Conservation (phyloP, 2,113 vertebrate species). For the Oenanthe oenanthe region DNA sequence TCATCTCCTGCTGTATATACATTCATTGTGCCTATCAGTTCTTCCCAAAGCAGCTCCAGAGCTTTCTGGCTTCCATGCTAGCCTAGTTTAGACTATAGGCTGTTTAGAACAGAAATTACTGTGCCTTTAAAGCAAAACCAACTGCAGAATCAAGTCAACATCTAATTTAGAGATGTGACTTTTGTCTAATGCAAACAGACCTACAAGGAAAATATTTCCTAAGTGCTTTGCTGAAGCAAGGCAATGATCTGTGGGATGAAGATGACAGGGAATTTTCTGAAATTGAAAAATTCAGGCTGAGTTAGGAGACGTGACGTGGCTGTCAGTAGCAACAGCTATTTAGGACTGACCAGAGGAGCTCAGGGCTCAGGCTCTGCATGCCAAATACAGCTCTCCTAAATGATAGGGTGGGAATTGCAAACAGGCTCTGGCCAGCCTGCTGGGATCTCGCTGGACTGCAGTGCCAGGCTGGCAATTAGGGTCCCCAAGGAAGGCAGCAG, state of each 20-base stretch:
- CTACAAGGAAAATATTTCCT: neutral
- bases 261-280: slow-evolving; percentile 46
- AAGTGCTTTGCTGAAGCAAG: neutral
- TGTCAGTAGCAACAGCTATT: slow-evolving; percentile 35
- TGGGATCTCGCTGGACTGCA: slow-evolving; percentile 18
- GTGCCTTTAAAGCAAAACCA: neutral
- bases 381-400: slow-evolving; percentile 70
- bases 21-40: neutral
- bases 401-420: slow-evolving; percentile 68
- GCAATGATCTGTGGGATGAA: slow-evolving; percentile 23
- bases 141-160: neutral
- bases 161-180: neutral
- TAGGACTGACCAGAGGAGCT: slow-evolving; percentile 28
- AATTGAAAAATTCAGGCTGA: slow-evolving; percentile 16
- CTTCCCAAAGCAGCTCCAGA: neutral
- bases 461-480: neutral
- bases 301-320: slow-evolving; percentile 51
- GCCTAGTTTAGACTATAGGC: accelerated
- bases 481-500: neutral
- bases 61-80: neutral
- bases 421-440: neutral
- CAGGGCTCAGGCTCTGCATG: neutral
- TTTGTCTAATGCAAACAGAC: neutral
- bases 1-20: neutral
- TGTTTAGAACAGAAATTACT: neutral